Evolutionary conservation across 2,797 vertebrate species (phyloP).

Genomic region (Girardinus metallicus): DNA sequence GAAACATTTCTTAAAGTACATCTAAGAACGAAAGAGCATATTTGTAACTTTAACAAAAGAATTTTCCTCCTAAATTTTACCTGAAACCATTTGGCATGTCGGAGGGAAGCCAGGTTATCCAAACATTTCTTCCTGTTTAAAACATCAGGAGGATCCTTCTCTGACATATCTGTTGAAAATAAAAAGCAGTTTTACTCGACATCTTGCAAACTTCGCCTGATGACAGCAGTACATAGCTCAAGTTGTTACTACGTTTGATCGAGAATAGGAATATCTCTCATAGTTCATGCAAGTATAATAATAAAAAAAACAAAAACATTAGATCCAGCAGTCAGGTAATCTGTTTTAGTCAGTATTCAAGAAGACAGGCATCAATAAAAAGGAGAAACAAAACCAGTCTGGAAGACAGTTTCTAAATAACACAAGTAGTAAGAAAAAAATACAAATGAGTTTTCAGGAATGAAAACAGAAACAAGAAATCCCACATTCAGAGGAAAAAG

Average conservation of each 20-base stretch:
- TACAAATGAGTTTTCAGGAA: constrained; percentile 5
- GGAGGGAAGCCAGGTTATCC: constrained; percentile 84
- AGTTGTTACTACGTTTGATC: not conserved
- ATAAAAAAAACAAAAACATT: too few relatives aligned
- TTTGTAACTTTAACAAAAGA: not conserved
- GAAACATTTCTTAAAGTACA: not conserved
- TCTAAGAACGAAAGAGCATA: not conserved
- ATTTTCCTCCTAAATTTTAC: constrained; percentile 57
- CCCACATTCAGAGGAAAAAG: not conserved
- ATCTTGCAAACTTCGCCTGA: constrained; percentile 7
- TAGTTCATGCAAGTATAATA: not conserved
- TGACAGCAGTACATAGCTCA: not conserved
- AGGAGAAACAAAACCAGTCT: not conserved
- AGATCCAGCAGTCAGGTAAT: constrained; percentile 17
- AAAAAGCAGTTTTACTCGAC: constrained; percentile 34
- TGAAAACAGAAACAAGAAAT: not conserved
- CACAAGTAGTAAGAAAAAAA: not conserved
- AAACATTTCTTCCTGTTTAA: constrained; percentile 83
- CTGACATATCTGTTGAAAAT: constrained; percentile 54
- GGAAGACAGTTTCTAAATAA: not conserved
- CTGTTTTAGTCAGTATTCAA: not conserved
- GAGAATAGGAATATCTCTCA: not conserved
- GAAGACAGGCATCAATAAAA: constrained; percentile 9
- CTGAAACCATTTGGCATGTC: constrained; percentile 92
- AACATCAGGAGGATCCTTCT: constrained; percentile 76